Percentiles rank a stretch among this genome's conserved stretches.
These are phyloP conservation scores for Lycaon pictus DNA, from an alignment of 2,113 vertebrate species.

Conservation along the genomic window DNA sequence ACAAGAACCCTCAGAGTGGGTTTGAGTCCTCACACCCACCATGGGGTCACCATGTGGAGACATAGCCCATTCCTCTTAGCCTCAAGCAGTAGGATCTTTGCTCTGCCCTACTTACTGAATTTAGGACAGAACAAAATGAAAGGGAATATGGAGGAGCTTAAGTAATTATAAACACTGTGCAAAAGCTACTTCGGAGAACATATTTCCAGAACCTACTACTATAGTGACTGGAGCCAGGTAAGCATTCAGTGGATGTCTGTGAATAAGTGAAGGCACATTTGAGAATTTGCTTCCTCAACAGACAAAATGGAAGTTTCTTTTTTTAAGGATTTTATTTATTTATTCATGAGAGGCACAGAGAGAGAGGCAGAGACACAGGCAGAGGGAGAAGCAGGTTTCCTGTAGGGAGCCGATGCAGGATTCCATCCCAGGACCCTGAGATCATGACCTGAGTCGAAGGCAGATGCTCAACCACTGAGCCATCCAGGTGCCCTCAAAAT, in stretches of 20 bases:
- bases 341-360: too few relatives aligned
- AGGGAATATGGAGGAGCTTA: neutral
- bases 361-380: too few relatives aligned
- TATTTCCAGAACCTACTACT: neutral
- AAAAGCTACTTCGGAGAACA: neutral
- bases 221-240: neutral
- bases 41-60: neutral
- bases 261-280: neutral
- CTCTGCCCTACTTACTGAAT: neutral
- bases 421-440: too few relatives aligned
- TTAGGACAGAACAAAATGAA: neutral
- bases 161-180: neutral
- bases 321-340: too few relatives aligned
- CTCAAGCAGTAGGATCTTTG: neutral
- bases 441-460: too few relatives aligned
- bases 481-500: neutral
- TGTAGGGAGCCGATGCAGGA: too few relatives aligned
- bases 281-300: neutral
- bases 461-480: too few relatives aligned
- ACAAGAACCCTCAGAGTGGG: neutral
- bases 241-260: neutral
- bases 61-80: fast-evolving
- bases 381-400: too few relatives aligned
- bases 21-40: neutral
- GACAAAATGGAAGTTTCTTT: neutral